These are phyloP conservation scores for Heliocidaris erythrogramma DNA, from an alignment of 35 echinoderm and acorn worm genomes.

Conservation along the genomic window DNA sequence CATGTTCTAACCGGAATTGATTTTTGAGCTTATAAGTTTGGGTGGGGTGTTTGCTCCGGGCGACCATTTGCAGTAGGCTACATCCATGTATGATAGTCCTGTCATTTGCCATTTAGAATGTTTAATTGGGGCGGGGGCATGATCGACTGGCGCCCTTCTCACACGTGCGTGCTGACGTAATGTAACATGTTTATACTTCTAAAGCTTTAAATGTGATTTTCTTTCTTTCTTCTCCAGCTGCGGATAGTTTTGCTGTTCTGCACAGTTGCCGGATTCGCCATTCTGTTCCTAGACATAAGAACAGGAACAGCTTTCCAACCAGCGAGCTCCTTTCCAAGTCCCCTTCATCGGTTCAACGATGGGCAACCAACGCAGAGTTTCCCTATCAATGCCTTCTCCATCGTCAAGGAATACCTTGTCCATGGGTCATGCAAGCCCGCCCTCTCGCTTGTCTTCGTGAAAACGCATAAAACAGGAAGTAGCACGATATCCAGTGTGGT, in stretches of 20 bases:
- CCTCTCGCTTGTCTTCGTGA: background rate
- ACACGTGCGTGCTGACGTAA: too few relatives aligned
- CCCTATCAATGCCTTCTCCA: background rate
- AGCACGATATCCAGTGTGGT: background rate
- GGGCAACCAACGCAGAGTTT: background rate
- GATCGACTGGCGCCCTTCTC: too few relatives aligned
- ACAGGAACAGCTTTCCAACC: background rate
- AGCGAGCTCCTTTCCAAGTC: background rate
- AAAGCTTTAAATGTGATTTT: background rate
- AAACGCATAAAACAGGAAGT: constrained; percentile 7
- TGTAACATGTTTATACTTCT: too few relatives aligned
- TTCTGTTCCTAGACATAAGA: background rate
- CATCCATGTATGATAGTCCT: too few relatives aligned
- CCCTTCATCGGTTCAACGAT: background rate
- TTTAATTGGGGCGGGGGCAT: too few relatives aligned
- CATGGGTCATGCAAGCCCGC: background rate
- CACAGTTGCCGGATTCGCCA: background rate
- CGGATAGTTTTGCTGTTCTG: background rate
- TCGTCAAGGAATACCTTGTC: background rate
- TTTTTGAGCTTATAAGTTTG: too few relatives aligned
- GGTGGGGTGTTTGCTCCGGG: too few relatives aligned
- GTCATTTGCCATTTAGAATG: too few relatives aligned
- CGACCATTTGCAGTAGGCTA: too few relatives aligned
- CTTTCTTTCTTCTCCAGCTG: background rate
- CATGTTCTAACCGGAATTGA: too few relatives aligned